These are phyloP conservation scores for Parapristionchus giblindavisi DNA, from an alignment of 2,888 invertebrate genomes.

Conservation along the genomic window DNA sequence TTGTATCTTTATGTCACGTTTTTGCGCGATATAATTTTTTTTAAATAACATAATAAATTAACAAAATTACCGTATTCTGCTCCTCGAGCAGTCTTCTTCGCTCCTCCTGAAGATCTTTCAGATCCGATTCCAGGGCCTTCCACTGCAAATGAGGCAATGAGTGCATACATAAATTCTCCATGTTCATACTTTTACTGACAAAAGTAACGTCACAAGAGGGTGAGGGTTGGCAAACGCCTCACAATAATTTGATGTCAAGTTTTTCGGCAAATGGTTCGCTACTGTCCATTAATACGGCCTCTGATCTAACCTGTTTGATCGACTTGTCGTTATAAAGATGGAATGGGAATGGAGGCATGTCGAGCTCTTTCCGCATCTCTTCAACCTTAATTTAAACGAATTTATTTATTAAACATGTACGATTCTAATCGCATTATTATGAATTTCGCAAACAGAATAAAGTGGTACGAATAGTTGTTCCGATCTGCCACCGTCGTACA, in stretches of 20 bases:
- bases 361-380: constrained; percentile 22
- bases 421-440: neutral
- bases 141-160: constrained; percentile 27
- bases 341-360: neutral
- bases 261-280: no score
- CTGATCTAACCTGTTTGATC: constrained; percentile 19
- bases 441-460: no score
- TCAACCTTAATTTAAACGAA: neutral
- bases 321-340: neutral
- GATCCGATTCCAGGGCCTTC: constrained; percentile 31
- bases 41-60: neutral
- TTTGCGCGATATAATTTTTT: no score
- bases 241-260: no score
- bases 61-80: constrained; percentile 22
- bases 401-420: neutral
- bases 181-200: neutral
- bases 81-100: neutral
- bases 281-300: no score
- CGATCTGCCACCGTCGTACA: no score
- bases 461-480: no score
- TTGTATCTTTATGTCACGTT: no score
- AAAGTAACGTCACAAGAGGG: neutral
- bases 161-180: no score
- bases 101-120: constrained; percentile 12
- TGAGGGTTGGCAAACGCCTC: no score